Evolutionary conservation across 2,888 invertebrate genomes (phyloP).

Genomic region (Heliconius ismenius): DNA sequence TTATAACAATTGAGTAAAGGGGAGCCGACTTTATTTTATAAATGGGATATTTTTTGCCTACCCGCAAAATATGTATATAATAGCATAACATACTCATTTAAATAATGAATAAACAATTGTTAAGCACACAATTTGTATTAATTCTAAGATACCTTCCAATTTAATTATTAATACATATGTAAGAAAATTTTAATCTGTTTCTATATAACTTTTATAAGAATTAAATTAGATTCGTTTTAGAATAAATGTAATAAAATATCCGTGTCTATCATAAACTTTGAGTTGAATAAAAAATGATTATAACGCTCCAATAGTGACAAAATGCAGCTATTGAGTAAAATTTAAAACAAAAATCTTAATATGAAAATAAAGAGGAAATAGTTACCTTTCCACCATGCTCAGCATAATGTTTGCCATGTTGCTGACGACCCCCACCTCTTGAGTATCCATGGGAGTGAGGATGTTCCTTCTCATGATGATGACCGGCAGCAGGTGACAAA

Average conservation of each 20-base stretch:
- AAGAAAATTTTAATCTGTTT: not conserved
- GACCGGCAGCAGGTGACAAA: slow-evolving; percentile 46
- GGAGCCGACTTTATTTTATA: not conserved
- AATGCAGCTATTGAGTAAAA: not conserved
- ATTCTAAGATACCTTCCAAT: no score
- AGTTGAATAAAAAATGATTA: not conserved
- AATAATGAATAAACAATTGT: not conserved
- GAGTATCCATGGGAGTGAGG: slow-evolving; percentile 62
- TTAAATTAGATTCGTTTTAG: not conserved
- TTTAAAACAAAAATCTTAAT: not conserved
- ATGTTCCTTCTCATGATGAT: slow-evolving; percentile 58
- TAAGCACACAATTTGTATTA: not conserved
- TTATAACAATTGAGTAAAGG: no score
- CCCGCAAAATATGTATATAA: not conserved
- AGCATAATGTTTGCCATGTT: slow-evolving; percentile 77
- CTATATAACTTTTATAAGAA: not conserved
- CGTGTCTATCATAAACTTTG: no score
- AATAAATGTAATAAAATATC: not conserved
- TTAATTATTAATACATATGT: not conserved
- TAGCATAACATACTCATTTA: not conserved
- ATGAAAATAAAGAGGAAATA: slow-evolving; percentile 15
- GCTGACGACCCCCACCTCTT: slow-evolving; percentile 80
- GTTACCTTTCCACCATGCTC: slow-evolving; percentile 81
- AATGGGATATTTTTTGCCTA: not conserved
- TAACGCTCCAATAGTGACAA: not conserved